Percentiles rank a stretch among this genome's conserved stretches.
Evolutionary conservation across 2,113 vertebrate species (phyloP).

Genomic region (Strigops habroptila): DNA sequence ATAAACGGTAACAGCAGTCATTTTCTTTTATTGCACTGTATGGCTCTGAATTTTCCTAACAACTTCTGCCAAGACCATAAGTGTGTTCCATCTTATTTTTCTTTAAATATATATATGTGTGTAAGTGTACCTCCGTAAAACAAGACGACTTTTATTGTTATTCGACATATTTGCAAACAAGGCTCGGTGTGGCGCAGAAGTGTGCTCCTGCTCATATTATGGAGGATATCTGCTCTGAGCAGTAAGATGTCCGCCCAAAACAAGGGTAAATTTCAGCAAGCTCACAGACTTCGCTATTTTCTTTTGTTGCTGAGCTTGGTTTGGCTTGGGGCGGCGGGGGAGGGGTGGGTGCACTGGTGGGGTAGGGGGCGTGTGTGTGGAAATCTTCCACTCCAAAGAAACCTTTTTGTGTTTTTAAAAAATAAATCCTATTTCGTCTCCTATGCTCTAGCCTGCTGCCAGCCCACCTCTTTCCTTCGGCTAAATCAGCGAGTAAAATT

Average conservation of each 20-base stretch:
- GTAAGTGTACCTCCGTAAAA: neutral
- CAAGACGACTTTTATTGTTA: neutral
- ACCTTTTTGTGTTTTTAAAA: neutral
- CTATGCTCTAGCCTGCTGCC: neutral
- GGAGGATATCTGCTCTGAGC: neutral
- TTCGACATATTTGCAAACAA: neutral
- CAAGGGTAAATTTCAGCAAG: neutral
- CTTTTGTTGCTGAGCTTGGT: slow-evolving; percentile 30
- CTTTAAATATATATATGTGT: neutral
- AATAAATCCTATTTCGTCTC: neutral
- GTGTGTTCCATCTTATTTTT: neutral
- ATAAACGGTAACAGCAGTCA: slow-evolving; percentile 88
- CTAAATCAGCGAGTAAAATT: neutral
- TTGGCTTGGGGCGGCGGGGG: slow-evolving; percentile 37
- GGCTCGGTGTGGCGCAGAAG: neutral
- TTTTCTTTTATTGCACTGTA: slow-evolving; percentile 85
- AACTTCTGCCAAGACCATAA: slow-evolving; percentile 67
- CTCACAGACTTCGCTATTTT: neutral
- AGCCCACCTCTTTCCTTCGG: neutral
- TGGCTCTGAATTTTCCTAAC: slow-evolving; percentile 72
- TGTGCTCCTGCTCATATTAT: neutral
- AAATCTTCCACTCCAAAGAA: neutral
- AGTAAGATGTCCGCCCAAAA: slow-evolving; percentile 22
- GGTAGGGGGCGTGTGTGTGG: neutral
- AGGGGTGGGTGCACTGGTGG: neutral